These are phyloP conservation scores for Cydia strobilella DNA, from an alignment of 1,140 invertebrate genomes.

Conservation along the genomic window DNA sequence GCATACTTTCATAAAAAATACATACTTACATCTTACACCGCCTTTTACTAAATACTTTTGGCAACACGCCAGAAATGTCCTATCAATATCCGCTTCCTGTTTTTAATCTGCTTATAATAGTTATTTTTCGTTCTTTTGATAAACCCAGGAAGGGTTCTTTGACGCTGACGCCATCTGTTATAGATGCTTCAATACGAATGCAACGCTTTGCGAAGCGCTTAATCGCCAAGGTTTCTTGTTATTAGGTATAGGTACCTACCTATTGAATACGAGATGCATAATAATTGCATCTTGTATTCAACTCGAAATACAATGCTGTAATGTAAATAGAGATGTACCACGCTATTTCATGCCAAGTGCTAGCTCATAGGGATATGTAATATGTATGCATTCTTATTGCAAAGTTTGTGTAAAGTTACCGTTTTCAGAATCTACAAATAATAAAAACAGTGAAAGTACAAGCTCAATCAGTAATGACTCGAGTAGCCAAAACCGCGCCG, in stretches of 20 bases:
- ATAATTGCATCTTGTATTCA: too few species aligned
- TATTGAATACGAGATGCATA: too few species aligned
- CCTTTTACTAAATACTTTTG: not conserved
- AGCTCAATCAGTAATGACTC: slow-evolving; percentile 38
- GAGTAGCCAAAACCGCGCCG: slow-evolving; percentile 37
- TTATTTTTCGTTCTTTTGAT: not conserved
- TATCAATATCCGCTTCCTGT: slow-evolving; percentile 9
- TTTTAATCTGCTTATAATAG: not conserved
- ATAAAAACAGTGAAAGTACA: slow-evolving; percentile 2
- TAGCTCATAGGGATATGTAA: too few species aligned
- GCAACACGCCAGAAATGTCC: not conserved
- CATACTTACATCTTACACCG: not conserved
- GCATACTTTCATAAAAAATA: slow-evolving; percentile 7
- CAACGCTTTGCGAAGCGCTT: too few species aligned
- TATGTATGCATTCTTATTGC: too few species aligned
- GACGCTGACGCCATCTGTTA: too few species aligned
- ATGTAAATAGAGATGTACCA: too few species aligned
- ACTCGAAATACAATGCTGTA: too few species aligned
- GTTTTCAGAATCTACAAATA: not conserved
- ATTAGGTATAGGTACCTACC: not conserved
- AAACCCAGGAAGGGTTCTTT: too few species aligned
- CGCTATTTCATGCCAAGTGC: too few species aligned
- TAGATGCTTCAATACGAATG: too few species aligned
- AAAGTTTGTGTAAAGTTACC: too few species aligned
- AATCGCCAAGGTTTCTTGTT: not conserved